These are phyloP conservation scores for Amphiprion ocellaris DNA, from an alignment of 2,113 vertebrate species.

Conservation along the genomic window DNA sequence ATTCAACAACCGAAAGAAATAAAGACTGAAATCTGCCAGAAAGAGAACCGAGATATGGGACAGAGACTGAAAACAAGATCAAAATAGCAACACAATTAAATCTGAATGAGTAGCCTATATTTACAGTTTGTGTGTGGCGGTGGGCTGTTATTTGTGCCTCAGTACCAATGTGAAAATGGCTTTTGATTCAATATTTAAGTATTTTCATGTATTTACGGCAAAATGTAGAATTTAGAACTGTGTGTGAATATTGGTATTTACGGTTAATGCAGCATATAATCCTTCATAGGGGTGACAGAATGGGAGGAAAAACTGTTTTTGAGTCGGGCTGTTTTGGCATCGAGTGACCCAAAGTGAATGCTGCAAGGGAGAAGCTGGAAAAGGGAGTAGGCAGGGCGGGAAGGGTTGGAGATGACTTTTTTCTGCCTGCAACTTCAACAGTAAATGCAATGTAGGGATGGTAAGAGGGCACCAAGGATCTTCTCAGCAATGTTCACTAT, in stretches of 20 bases:
- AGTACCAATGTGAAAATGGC: background rate
- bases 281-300: background rate
- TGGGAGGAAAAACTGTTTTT: no score
- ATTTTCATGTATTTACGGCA: background rate
- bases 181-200: background rate
- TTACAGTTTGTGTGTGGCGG: background rate
- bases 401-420: background rate
- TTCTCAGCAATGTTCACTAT: background rate
- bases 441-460: background rate
- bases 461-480: background rate
- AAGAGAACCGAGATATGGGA: background rate
- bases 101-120: background rate
- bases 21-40: no score
- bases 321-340: background rate
- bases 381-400: background rate
- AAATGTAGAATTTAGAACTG: background rate
- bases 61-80: background rate
- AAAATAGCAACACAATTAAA: background rate
- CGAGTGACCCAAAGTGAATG: background rate
- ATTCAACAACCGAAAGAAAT: background rate
- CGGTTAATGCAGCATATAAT: background rate
- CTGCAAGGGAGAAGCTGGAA: background rate
- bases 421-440: background rate
- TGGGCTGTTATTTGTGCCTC: background rate
- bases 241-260: background rate